A percentile compares a stretch with the other conserved stretches of the same genome.
Evolutionary conservation across 2,888 invertebrate species (phyloP).

Genomic region (Philhelius pedissequus): DNA sequence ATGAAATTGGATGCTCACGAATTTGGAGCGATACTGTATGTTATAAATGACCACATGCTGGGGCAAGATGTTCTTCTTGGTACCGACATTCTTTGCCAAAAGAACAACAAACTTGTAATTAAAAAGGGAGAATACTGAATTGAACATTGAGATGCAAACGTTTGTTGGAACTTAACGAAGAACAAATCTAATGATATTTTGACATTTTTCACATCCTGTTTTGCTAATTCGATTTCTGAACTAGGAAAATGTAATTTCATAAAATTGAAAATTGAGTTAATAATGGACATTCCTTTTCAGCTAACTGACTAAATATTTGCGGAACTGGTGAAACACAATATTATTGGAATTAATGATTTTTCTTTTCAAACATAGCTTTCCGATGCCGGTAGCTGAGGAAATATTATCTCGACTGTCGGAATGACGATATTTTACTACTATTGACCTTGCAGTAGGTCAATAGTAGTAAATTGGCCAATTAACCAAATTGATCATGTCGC

Average conservation of each 20-base stretch:
- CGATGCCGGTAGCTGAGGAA: too few relatives aligned
- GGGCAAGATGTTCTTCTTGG: background rate
- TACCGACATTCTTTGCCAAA: background rate
- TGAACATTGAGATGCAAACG: background rate
- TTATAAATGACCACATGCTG: background rate
- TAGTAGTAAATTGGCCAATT: too few relatives aligned
- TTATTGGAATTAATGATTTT: background rate
- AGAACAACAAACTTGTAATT: background rate
- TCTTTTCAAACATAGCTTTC: too few relatives aligned
- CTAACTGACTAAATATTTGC: slow-evolving; percentile 36
- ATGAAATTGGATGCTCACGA: background rate
- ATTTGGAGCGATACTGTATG: background rate
- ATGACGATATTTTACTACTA: background rate
- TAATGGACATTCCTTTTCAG: slow-evolving; percentile 34
- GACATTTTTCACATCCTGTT: too few relatives aligned
- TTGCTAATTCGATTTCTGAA: too few relatives aligned
- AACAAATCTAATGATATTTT: background rate
- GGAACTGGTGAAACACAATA: background rate
- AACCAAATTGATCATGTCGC: too few relatives aligned
- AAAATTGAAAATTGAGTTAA: slow-evolving; percentile 42
- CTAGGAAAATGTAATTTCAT: slow-evolving; percentile 22
- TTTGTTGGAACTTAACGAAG: background rate
- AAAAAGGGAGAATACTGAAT: slow-evolving; percentile 19
- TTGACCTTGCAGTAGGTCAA: too few relatives aligned
- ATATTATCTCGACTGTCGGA: too few relatives aligned